These are phyloP conservation scores for Myocastor coypus DNA, from an alignment of 2,113 vertebrate species.

Conservation along the genomic window DNA sequence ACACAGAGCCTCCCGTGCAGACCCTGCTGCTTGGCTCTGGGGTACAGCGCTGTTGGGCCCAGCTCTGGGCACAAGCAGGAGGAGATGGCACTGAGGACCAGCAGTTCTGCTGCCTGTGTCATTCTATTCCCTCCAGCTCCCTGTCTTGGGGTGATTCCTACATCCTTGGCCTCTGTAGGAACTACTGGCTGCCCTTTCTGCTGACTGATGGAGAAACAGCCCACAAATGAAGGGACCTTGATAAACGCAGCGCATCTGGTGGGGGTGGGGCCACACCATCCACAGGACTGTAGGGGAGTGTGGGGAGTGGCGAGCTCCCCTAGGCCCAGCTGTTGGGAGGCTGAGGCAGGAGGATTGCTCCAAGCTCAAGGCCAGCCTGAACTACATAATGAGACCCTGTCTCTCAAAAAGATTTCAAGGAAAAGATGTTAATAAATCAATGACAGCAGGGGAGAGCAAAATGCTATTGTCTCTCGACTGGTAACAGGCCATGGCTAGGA, in stretches of 20 bases:
- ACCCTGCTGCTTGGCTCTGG: accelerated
- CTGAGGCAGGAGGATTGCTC: too few relatives aligned
- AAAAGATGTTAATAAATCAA: neutral
- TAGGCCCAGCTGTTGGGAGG: neutral
- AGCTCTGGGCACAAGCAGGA: neutral
- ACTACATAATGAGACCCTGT: neutral
- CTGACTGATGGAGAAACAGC: neutral
- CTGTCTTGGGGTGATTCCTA: neutral
- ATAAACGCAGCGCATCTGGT: neutral
- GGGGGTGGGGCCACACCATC: neutral
- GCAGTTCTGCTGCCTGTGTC: accelerated
- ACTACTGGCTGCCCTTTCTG: neutral
- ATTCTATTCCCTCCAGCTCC: neutral
- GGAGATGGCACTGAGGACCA: neutral
- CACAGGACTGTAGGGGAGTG: neutral
- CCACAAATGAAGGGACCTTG: accelerated
- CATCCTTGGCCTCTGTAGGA: too few relatives aligned
- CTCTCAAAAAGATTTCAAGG: neutral
- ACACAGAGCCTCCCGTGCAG: accelerated
- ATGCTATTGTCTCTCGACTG: neutral
- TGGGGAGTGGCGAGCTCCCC: too few relatives aligned
- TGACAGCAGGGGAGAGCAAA: neutral
- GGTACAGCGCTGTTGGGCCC: too few relatives aligned
- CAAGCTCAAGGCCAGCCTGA: neutral
- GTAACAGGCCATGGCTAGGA: neutral